Base-by-base conservation (phyloP, 2,888 invertebrate genomes). In the Coleophora flavipennella region DNA sequence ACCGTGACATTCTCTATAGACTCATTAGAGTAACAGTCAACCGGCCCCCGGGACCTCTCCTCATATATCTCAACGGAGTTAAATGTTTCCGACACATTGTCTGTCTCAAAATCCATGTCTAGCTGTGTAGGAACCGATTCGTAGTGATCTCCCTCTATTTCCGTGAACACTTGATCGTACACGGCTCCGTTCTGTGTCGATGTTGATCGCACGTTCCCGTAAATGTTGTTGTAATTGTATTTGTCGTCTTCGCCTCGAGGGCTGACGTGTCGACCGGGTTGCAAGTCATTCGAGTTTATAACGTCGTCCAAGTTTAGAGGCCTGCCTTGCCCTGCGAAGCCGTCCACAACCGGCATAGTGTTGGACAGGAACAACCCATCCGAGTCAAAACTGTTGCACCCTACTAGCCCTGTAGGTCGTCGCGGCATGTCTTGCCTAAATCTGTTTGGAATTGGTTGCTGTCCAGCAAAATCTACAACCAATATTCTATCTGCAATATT, bases 401-500 rank as follows among this genome's bases (percentile, higher is more conserved):
- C 84, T 1, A 78, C 80, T 20, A 84, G 44, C 0, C 81, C 83
- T 6, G 78, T 39, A 0, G 84, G 84, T 3, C 84, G 53, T 6
- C 78, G 57, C 0, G 78, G 74, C 57, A 71, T 60, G 11, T 79
- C 79, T 27, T 67, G 71, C 0, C 72, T 58, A 40, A 71, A 78
- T 32, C 72, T 61, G 31, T 61, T 71, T 2, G 72, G 69, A 0
- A 69, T 66, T 0, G 70, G 67, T 36, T 69, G 78, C 31, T 68
- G 76, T 0, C 71, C 75, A 1, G 89, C 89, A 60, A 92, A 92
- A 61, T 94, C 93, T 0, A 92, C 92, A 0, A 92, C 90, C 27
- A 92, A 68, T 55, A 94, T 93, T 42, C 93, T 85, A 65, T 94
- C 94, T 0, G 93, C 92, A 38, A 94, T 90, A 58, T 93, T 93